phyloP scores from a whole-genome alignment of 2,797 vertebrate species.

The Ctenochaetus hawaiiensis region DNA sequence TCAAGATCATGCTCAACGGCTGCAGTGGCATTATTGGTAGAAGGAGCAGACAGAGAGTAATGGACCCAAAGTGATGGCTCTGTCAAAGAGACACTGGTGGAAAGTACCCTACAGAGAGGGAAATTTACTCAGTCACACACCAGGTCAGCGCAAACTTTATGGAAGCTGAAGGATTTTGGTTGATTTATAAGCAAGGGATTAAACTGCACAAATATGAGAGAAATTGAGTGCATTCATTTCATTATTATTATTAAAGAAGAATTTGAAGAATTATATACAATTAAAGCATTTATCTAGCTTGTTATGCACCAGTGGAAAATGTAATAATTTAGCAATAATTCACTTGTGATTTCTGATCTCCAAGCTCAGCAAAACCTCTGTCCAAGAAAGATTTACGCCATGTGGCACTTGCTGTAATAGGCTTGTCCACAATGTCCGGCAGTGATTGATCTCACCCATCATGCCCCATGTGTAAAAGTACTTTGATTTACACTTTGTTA shows the following conservation, averaged over 20 bases:
- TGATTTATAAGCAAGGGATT: background rate
- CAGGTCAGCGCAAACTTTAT: constrained; percentile 10
- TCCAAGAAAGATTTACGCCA: constrained; percentile 63
- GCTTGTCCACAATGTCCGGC: constrained; percentile 65
- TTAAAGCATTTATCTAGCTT: constrained; percentile 1
- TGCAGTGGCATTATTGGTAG: constrained; percentile 73
- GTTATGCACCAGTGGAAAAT: background rate
- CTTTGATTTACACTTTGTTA: constrained; percentile 77
- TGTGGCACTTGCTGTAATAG: constrained; percentile 67
- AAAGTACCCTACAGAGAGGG: constrained; percentile 50
- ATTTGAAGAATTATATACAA: constrained; percentile 9
- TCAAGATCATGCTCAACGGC: constrained; percentile 73
- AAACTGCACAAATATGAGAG: background rate
- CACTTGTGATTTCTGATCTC: constrained; percentile 37
- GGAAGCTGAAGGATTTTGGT: constrained; percentile 7
- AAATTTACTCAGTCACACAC: constrained; percentile 15
- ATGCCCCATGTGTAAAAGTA: constrained; percentile 64
- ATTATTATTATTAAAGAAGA: constrained; percentile 1
- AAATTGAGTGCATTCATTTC: background rate
- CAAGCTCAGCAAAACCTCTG: constrained; percentile 29
- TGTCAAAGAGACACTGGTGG: constrained; percentile 64
- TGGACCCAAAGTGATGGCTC: constrained; percentile 75
- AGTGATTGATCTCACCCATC: constrained; percentile 72
- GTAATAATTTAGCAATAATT: constrained; percentile 39
- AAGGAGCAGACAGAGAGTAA: constrained; percentile 74